phyloP scores from a whole-genome alignment of 2,888 invertebrate species.

The Drosophila mimica region DNA sequence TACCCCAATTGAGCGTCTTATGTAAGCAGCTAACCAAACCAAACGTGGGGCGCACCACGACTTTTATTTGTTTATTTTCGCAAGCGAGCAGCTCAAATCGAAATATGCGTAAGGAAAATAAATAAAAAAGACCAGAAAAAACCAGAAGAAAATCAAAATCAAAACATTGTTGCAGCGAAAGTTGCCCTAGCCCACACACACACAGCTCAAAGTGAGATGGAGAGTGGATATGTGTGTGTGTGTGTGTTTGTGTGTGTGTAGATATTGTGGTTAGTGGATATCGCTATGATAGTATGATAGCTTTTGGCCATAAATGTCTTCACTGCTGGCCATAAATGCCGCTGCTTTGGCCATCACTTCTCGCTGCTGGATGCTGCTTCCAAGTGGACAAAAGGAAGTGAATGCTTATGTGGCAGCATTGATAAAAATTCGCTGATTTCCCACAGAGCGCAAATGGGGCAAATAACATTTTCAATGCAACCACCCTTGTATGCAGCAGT shows the following conservation, averaged over 20 bases:
- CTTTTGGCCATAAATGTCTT: conserved; percentile 70
- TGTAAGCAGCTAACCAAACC: conserved; percentile 35
- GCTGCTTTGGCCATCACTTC: conserved; percentile 23
- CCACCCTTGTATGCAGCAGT: neutral
- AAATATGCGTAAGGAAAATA: conserved; percentile 60
- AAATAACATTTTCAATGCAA: conserved; percentile 26
- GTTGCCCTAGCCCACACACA: conserved; percentile 34
- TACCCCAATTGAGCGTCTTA: conserved; percentile 33
- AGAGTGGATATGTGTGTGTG: conserved; percentile 21
- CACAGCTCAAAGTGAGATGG: neutral
- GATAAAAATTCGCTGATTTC: conserved; percentile 17
- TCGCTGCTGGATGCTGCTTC: neutral
- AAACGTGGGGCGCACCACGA: conserved; percentile 46
- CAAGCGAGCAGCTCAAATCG: conserved; percentile 49
- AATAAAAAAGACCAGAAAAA: neutral
- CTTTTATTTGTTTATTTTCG: conserved; percentile 71
- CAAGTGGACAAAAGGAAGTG: conserved; percentile 37
- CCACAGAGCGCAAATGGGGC: conserved; percentile 11
- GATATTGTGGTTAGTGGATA: conserved; percentile 16
- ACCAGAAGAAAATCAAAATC: conserved; percentile 13
- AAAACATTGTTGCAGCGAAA: conserved; percentile 60
- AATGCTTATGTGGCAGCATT: conserved; percentile 20
- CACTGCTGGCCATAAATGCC: conserved; percentile 58
- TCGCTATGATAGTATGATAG: conserved; percentile 55
- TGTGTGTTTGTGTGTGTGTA: neutral